phyloP scores from a whole-genome alignment of 2,888 invertebrate species.

The Pyralis farinalis region DNA sequence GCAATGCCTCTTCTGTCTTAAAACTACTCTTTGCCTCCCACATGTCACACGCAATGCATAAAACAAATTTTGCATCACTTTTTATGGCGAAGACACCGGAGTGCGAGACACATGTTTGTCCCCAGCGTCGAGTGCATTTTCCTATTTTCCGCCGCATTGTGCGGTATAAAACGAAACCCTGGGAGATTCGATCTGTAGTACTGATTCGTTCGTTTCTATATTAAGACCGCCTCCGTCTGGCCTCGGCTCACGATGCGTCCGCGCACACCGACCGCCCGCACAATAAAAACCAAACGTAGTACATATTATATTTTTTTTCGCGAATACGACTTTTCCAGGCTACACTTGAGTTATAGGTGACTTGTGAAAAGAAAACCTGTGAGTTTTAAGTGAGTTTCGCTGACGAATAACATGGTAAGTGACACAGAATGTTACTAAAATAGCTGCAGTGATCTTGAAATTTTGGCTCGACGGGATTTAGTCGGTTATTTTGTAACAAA shows the following conservation, averaged over 20 bases:
- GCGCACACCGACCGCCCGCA: slow-evolving; percentile 56
- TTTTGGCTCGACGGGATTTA: slow-evolving; percentile 18
- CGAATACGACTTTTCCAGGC: slow-evolving; percentile 54
- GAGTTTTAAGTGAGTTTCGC: slow-evolving; percentile 8
- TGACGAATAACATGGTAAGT: slow-evolving; percentile 41
- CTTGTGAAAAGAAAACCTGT: slow-evolving; percentile 17
- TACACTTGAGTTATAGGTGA: slow-evolving; percentile 35
- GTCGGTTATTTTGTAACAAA: slow-evolving; percentile 17
- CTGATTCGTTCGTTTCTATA: slow-evolving; percentile 64
- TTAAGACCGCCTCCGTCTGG: slow-evolving; percentile 67
- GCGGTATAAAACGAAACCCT: slow-evolving; percentile 60
- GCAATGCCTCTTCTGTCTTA: background rate
- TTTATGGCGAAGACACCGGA: slow-evolving; percentile 18
- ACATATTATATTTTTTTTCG: slow-evolving; percentile 70
- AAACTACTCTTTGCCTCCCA: slow-evolving; percentile 14
- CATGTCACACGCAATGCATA: slow-evolving; percentile 21
- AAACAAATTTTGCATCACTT: slow-evolving; percentile 20
- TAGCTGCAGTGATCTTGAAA: slow-evolving; percentile 35
- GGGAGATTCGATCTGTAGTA: slow-evolving; percentile 56
- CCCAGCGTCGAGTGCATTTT: slow-evolving; percentile 30
- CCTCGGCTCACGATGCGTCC: slow-evolving; percentile 63
- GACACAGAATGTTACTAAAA: slow-evolving; percentile 23
- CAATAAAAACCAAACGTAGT: slow-evolving; percentile 71
- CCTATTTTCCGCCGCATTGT: slow-evolving; percentile 27
- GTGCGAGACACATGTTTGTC: slow-evolving; percentile 36